phyloP scores from a whole-genome alignment of 2,113 vertebrate species.

The Aviceda subcristata region DNA sequence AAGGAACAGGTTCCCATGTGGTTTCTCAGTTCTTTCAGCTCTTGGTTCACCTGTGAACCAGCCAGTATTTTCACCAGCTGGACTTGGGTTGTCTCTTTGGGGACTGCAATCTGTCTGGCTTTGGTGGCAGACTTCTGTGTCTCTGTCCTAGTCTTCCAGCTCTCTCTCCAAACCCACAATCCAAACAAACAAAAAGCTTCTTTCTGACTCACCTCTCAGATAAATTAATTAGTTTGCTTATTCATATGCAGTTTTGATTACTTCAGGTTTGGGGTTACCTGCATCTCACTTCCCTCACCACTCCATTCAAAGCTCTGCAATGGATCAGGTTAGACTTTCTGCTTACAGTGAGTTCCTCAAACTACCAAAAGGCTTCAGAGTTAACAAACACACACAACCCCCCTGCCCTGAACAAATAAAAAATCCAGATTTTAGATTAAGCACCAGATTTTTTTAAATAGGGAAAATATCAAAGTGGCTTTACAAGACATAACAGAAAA shows the following conservation, averaged over 20 bases:
- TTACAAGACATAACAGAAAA: not conserved
- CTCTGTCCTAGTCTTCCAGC: not conserved
- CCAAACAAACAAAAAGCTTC: not conserved
- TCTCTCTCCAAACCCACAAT: not conserved
- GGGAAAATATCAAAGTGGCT: not conserved
- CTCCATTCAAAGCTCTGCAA: not conserved
- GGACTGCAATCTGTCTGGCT: not conserved
- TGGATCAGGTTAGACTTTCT: not conserved
- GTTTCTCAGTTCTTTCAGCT: not conserved
- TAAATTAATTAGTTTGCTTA: not conserved
- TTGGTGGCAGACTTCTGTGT: not conserved
- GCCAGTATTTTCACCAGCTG: not conserved
- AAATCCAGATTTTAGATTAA: not conserved
- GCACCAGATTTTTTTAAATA: not conserved
- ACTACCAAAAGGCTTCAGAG: not conserved
- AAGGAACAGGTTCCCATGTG: not conserved
- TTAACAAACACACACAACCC: not conserved
- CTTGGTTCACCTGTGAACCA: not conserved
- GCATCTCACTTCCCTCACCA: not conserved
- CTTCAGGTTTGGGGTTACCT: not conserved
- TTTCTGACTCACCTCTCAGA: not conserved
- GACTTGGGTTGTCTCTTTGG: not conserved
- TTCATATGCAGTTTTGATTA: rapidly evolving
- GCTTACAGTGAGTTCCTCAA: not conserved
- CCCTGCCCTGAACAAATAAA: not conserved